Percentiles rank a stretch among this genome's conserved stretches.
phyloP scores from a whole-genome alignment of 2,888 invertebrate genomes.

The Tinea semifulvella region DNA sequence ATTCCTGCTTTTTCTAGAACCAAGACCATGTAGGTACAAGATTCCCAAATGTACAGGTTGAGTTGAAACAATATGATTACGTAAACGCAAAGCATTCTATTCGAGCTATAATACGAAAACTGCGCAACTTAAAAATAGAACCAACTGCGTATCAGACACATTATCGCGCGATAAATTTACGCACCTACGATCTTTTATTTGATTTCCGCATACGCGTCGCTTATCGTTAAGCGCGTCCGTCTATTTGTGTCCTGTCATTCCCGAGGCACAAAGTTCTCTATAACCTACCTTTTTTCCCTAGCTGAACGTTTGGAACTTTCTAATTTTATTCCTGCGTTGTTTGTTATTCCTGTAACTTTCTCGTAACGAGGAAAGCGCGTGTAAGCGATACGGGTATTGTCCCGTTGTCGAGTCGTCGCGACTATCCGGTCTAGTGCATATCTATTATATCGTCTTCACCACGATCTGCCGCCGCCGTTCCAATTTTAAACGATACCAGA shows the following conservation, averaged over 20 bases:
- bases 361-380: slow-evolving; percentile 22
- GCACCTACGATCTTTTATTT: slow-evolving; percentile 51
- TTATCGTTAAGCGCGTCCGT: slow-evolving; percentile 46
- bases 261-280: no score
- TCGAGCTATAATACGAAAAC: background rate
- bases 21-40: slow-evolving; percentile 49
- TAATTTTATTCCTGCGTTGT: no score
- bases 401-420: slow-evolving; percentile 14
- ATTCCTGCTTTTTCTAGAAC: slow-evolving; percentile 63
- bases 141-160: slow-evolving; percentile 39
- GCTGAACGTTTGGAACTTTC: no score
- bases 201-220: slow-evolving; percentile 57
- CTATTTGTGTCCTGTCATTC: slow-evolving; percentile 39
- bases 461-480: slow-evolving; percentile 43
- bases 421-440: slow-evolving; percentile 55
- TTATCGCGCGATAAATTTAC: slow-evolving; percentile 57
- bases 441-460: slow-evolving; percentile 51
- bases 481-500: slow-evolving; percentile 48
- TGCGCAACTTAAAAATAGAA: slow-evolving; percentile 26
- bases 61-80: background rate
- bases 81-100: background rate
- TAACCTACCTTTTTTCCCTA: no score
- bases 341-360: slow-evolving; percentile 7
- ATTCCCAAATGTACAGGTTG: slow-evolving; percentile 62
- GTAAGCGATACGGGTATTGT: slow-evolving; percentile 42